Base-by-base conservation (phyloP, 2,113 vertebrate species). In the Sturnira hondurensis region DNA sequence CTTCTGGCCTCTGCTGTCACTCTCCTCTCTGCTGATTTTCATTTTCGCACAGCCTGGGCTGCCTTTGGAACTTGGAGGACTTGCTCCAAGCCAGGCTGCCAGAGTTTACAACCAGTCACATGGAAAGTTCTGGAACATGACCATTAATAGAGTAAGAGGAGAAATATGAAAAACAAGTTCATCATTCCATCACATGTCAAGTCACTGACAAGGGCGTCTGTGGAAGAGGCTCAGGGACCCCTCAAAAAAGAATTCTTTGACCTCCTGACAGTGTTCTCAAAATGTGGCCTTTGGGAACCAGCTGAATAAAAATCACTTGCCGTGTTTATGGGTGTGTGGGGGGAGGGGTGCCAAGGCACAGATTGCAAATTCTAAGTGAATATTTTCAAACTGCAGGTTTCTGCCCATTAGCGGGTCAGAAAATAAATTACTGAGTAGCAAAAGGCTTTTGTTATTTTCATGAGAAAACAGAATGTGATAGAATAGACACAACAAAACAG, bases 91-190 rank as follows among this genome's bases (percentile, higher is more conserved):
- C 58, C n/a, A 86, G 31, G 11, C 74, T 88, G 41, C 58, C 91
- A 86, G 54, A 67, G 45, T 28, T 38, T 74, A 50, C 91, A 26
- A 89, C 36, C 11, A 73, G 33, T 61, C 58, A 67, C 38, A 28
- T 50, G 47, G n/a, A 41, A 93, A 41, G 28, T 74, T 94, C 77
- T 61, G n/a, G 83, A 95, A 94, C 97, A 2, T 83, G 74, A 73
- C 43, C 43, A 77, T 82, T 87, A 52, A 93, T 78, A 3, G 2
- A 80, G 7, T 76, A 70, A 74, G n/a, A 95, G 89, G 77, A 94
- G 38, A 97, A 91, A 86, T 70, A 56, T 2, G 14, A 56, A 71
- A 96, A 93, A 78, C 74, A 91, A 45, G 3, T 17, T 86, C 36
- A 31, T 89, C 45, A 19, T 80, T 63, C n/a, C 15, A n/a, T 84